Evolutionary conservation across 2,888 invertebrate species (phyloP), one percentile per base, ranked within the genome.

Genomic region (Ceraclea dissimilis): DNA sequence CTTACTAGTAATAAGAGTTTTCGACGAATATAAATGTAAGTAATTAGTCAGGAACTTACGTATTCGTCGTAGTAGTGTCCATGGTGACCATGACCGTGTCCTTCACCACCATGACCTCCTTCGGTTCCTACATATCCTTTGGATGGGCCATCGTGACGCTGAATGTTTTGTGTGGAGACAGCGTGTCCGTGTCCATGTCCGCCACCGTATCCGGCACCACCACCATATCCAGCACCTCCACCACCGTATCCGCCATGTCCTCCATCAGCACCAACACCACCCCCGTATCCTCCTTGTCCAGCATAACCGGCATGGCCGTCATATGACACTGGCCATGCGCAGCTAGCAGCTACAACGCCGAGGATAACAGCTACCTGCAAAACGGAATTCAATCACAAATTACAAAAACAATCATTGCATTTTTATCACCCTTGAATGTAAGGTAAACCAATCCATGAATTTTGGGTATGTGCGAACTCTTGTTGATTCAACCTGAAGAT

Each of bases 111-210:
- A 62, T 73, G 39, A 22, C 52, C 59, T 33, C 58, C 51, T 20
- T 57, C 58, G 17, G 60, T 62, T 8, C 57, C 57, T 6, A 68
- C 68, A 62, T 73, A 72, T 53, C 75, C 72, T 61, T 72, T 71
- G 44, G 70, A 65, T 54, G 65, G 66, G 64, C 71, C 71, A 63
- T 73, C 76, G 63, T 72, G 74, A 56, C 67, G 76, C 53, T 74
- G 69, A 57, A 76, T 73, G 66, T 74, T 75, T 63, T 80, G 80
- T 4, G 76, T 73, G 1, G 77, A 74, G 2, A 78, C 71, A 2
- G 78, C 76, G 2, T 76, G 76, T 0, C 72, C 73, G 54, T 76
- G 75, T 75, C 59, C 75, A 76, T 53, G 33, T n/a, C 22, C 51
- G n/a, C n/a, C n/a, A 8, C 49, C 49, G 22, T 49, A 2, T n/a